Base-by-base conservation (phyloP, 2,888 invertebrate species). In the Mimas tiliae region DNA sequence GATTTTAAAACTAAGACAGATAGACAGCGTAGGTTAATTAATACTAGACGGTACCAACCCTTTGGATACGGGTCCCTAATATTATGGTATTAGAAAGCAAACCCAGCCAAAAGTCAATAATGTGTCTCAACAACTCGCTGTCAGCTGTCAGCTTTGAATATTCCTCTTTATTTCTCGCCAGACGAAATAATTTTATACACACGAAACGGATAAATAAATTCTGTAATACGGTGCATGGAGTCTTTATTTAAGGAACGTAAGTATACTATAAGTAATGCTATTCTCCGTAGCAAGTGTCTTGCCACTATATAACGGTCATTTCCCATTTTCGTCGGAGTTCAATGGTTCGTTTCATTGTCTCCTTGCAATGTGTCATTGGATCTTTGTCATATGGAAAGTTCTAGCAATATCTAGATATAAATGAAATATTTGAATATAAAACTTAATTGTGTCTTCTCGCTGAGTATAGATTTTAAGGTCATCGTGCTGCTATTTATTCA, bases 271-370 rank as follows among this genome's bases (percentile, higher is more conserved):
- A 55, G 34, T 51, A 63, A 16, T 38, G 33, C 11, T 6, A 27
- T 63, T 53, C 58, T 47, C 58, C 65, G 67, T 62, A 71, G 63
- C 50, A 67, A 65, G 69, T 67, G 64, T 72, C 68, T 65, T 69
- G 66, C 58, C 66, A 55, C 62, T 66, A 64, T 64, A 72, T 71
- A 72, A 74, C 70, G 68, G 74, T 69, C 72, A 74, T 72, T 75
- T 74, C 70, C 72, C 72, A 70, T 72, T 72, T 74, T 69, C 67
- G 70, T 72, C 68, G 69, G 73, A 73, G 74, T 79, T 76, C 75
- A 74, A 78, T 72, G 76, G 68, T 73, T 70, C 66, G 63, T 70
- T 70, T 67, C 73, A 71, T 71, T 74, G 74, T 75, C 70, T 73
- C 68, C 68, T 45, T 69, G 67, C 68, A 70, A 70, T 74, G 70